Evolutionary conservation across 2,888 invertebrate species (phyloP), one percentile per base, ranked within the genome.

Genomic region (Xanthorhoe designata): DNA sequence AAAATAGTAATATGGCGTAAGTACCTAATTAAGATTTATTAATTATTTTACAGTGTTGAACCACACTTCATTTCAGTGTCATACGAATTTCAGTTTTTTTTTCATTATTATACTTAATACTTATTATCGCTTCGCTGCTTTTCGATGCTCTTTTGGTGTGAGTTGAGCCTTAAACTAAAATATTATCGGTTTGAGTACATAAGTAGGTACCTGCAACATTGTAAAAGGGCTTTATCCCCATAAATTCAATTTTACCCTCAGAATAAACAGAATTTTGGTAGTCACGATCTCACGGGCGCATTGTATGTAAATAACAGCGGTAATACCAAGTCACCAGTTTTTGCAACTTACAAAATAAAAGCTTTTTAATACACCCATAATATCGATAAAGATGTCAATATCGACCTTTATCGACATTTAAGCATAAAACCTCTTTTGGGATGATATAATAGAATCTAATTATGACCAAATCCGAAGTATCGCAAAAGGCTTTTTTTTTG

Each of bases 211-310:
- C 57, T 51, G 55, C 50, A 59, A 62, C 62, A 62, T 45, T 55
- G 54, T 58, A 58, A 53, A 52, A 57, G 19, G 51, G 55, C 29
- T 67, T 67, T 67, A 63, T 60, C 47, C 59, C 15, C 47, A 67
- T 67, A 67, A 67, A 67, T 67, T 52, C 18, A 52, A 18, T 18
- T 59, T 64, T 62, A 67, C 47, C 57, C 59, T 65, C 63, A 64
- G 50, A 57, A 70, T 63, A 32, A 32, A 67, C 65, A 32, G 67
- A 69, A 68, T 68, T 72, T 70, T 29, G 61, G 61, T 18, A 62
- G 55, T 64, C 69, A 68, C 65, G 65, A 69, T 61, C 66, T 61
- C 66, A 68, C 65, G 59, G 65, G 18, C 24, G 67, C 70, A 73
- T 73, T 73, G 70, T 69, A 69, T 70, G 67, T 51, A 51, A 59